These are phyloP conservation scores for Drepana falcataria DNA, from an alignment of 2,888 invertebrate genomes.

Conservation along the genomic window DNA sequence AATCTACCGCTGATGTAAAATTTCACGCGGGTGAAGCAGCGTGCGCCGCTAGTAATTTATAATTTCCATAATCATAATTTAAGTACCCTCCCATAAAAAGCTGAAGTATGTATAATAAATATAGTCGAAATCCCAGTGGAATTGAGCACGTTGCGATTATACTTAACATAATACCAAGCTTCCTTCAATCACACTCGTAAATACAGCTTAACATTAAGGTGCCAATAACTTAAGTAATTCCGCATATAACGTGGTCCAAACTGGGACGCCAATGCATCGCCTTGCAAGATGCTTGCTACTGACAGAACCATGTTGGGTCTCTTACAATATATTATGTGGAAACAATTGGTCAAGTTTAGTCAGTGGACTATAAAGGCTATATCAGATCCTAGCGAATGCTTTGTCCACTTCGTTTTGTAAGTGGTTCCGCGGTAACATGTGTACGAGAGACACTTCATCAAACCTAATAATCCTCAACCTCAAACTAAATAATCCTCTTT, in stretches of 20 bases:
- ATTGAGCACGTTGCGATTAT: neutral
- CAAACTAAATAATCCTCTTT: too few species aligned
- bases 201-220: neutral
- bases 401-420: too few species aligned
- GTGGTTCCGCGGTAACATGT: too few species aligned
- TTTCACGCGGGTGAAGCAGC: too few species aligned
- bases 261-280: neutral
- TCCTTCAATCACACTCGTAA: neutral
- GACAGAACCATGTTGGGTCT: neutral
- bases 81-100: too few species aligned
- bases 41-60: too few species aligned
- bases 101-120: neutral
- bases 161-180: neutral
- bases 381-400: neutral
- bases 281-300: neutral
- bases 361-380: constrained; percentile 52
- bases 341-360: constrained; percentile 32
- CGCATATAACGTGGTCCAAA: neutral
- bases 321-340: constrained; percentile 5
- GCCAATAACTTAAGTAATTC: neutral
- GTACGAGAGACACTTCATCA: too few species aligned
- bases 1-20: too few species aligned
- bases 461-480: too few species aligned
- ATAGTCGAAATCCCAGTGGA: neutral
- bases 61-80: too few species aligned